Conservation (phyloP, 2,888 invertebrate genomes). For the Amorpha juglandis region DNA sequence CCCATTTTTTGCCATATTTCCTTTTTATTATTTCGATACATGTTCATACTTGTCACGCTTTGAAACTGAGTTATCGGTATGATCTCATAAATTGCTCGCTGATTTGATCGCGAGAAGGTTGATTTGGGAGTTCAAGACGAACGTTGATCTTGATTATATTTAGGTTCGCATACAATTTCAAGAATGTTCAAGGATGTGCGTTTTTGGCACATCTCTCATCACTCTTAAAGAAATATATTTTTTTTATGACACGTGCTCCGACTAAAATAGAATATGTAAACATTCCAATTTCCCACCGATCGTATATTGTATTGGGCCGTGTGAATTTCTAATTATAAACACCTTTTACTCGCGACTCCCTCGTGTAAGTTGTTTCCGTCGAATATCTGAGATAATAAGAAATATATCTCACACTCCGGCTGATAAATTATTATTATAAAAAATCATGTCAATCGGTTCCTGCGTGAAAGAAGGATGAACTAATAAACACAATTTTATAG, state of each 20-base stretch:
- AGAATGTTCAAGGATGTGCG: constrained; percentile 7
- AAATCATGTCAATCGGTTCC: too few relatives aligned
- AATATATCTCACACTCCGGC: too few relatives aligned
- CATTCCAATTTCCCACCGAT: constrained; percentile 5
- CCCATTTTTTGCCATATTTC: neutral
- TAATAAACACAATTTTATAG: too few relatives aligned
- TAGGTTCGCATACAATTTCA: constrained; percentile 9
- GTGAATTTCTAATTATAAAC: neutral
- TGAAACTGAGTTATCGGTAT: neutral
- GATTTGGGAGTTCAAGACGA: neutral
- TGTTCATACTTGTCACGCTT: neutral
- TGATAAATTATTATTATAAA: too few relatives aligned
- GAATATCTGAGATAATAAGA: too few relatives aligned
- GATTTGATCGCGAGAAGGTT: neutral
- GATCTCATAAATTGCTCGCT: neutral
- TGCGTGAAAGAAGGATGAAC: too few relatives aligned
- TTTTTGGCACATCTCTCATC: constrained; percentile 23
- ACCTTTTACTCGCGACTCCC: too few relatives aligned
- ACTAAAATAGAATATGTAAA: constrained; percentile 16
- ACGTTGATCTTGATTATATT: constrained; percentile 13
- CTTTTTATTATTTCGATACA: neutral
- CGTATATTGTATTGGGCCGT: constrained; percentile 7
- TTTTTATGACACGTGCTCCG: constrained; percentile 12
- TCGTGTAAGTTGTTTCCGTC: too few relatives aligned
- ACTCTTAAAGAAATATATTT: constrained; percentile 1